Evolutionary conservation across 2,113 vertebrate genomes (phyloP).

Genomic region (Oncorhynchus tshawytscha): DNA sequence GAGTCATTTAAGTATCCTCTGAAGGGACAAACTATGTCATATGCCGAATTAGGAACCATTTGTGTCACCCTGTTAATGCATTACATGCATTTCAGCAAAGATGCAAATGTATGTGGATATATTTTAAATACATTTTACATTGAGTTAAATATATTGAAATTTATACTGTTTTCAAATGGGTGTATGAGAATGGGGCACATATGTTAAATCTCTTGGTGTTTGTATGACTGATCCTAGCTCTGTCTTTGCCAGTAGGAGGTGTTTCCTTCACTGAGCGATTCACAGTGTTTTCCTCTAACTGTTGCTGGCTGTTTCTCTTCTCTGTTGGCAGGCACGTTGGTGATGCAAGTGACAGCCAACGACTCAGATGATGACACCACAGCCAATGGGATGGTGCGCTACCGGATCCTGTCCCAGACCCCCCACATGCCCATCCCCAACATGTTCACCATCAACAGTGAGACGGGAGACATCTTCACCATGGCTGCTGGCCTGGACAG

Average conservation of each 20-base stretch:
- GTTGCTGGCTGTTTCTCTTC: neutral
- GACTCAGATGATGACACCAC: slow-evolving; percentile 92
- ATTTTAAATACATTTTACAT: no score
- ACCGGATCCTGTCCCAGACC: slow-evolving; percentile 90
- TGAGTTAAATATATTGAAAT: no score
- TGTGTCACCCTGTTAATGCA: no score
- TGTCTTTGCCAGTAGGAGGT: neutral
- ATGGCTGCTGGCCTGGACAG: slow-evolving; percentile 94
- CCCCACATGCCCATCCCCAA: slow-evolving; percentile 94
- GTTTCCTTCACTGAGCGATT: neutral
- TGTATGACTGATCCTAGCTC: no score
- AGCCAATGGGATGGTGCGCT: slow-evolving; percentile 93
- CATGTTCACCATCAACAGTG: slow-evolving; percentile 98
- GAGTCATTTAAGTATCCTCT: no score
- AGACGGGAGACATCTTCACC: slow-evolving; percentile 92
- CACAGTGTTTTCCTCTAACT: neutral
- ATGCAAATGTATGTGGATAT: no score
- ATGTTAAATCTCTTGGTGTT: no score
- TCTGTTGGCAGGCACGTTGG: slow-evolving; percentile 83
- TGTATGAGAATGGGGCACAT: no score
- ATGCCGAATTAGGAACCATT: no score
- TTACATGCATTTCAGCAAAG: no score
- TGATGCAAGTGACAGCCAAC: slow-evolving; percentile 93
- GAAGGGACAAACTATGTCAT: no score
- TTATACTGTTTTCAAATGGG: no score